Base-by-base conservation (phyloP, 30 jellyfish, hydroid and myxozoan species). In the Pelagia noctiluca region DNA sequence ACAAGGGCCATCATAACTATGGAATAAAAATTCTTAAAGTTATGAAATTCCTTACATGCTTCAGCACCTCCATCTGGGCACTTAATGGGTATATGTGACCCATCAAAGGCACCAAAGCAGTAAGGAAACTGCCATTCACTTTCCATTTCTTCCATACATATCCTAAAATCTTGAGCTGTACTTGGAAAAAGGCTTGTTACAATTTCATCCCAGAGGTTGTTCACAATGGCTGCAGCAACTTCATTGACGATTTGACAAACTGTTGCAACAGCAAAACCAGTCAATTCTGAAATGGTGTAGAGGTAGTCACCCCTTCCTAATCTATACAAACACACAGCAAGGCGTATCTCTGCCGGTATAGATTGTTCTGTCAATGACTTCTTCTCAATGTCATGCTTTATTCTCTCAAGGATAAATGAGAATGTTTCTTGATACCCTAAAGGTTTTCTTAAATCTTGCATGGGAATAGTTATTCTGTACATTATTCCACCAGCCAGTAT, bases 51-150 rank as follows among this genome's bases (percentile, higher is more conserved):
- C 62, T 85, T 85, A 72, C 82, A 68, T 53, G 88, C 87, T 62
- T 73, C 95, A 25, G 95, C 89, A 60, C 95, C 89, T 37, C 95
- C 89, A 73, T 18, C 85, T 61, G 89, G 83, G 75, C 88, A 84
- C 30, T 54, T 71, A 10, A 73, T 71, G 72, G 89, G 89, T 23
- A 84, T 35, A 73, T 72, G 89, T n/a, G 76, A 84, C 62, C 89
- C 89, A 61, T 71, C 89, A 68, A 73, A 22, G 21, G 95, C 83
- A 71, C 88, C 88, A 66, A 83, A 83, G 63, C 87, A 80, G 60
- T 68, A 83, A n/a, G 93, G 93, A 35, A 69, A 73, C 65, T 61
- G 87, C 94, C 94, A 84, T 84, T 84, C 83, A 42, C 76, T 73
- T 71, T 78, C 88, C 70, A 84, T 67, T 72, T 57, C 76, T 19